Conservation (phyloP, 1,140 invertebrate genomes). For the Heliothis subflexa region DNA sequence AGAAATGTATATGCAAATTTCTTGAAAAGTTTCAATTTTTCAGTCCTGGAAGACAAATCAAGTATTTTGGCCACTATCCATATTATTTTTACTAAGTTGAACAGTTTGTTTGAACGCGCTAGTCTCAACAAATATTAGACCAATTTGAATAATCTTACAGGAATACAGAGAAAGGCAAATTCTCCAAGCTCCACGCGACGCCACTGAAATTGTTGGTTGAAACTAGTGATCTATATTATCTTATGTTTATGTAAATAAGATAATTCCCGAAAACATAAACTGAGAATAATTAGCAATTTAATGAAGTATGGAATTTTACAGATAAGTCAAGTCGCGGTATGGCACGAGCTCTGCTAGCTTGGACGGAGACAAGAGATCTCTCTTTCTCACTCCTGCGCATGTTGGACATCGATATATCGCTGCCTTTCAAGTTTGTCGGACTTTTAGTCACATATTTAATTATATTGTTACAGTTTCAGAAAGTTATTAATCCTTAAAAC, state of each 20-base stretch:
- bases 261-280: background rate
- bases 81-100: background rate
- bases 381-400: conserved; percentile 74
- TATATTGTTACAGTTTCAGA: conserved; percentile 76
- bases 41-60: too few species aligned
- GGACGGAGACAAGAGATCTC: conserved; percentile 70
- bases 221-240: too few species aligned
- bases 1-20: too few species aligned
- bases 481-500: conserved; percentile 65
- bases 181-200: too few species aligned
- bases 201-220: too few species aligned
- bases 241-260: too few species aligned
- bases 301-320: conserved; percentile 54
- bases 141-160: too few species aligned
- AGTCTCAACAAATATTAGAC: too few species aligned
- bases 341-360: conserved; percentile 65
- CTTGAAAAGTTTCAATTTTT: too few species aligned
- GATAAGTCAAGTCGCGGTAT: conserved; percentile 68
- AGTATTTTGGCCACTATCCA: too few species aligned
- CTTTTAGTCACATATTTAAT: conserved; percentile 75
- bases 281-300: background rate
- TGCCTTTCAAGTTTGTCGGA: conserved; percentile 73
- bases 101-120: too few species aligned
- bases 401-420: conserved; percentile 72
- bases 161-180: too few species aligned